Conservation (phyloP, 2,113 vertebrate genomes). For the Neopipo cinnamomea region DNA sequence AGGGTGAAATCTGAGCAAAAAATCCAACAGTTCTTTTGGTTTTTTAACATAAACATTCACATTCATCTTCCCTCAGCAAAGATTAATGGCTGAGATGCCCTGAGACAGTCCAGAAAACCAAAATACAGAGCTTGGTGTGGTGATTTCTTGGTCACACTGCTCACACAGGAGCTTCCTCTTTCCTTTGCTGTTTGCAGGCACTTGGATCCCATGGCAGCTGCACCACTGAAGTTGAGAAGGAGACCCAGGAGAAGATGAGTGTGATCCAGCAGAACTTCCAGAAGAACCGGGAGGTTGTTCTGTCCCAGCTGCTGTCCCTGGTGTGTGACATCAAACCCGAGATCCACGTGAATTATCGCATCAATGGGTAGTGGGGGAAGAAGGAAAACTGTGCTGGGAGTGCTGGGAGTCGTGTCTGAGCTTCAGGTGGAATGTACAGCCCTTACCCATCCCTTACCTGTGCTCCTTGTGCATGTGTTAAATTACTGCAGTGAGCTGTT, state of each 20-base stretch:
- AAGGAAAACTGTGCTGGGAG: neutral
- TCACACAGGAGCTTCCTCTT: neutral
- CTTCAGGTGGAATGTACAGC: slow-evolving; percentile 26
- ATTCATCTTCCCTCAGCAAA: neutral
- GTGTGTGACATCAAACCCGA: slow-evolving; percentile 93
- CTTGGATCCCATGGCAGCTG: slow-evolving; percentile 94
- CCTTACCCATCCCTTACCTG: neutral
- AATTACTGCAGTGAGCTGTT: slow-evolving; percentile 59
- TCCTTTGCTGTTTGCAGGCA: slow-evolving; percentile 69
- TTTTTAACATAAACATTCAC: neutral
- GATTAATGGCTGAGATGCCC: neutral
- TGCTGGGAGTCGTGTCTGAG: neutral
- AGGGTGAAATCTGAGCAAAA: neutral
- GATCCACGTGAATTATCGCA: slow-evolving; percentile 92
- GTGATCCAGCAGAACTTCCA: slow-evolving; percentile 86
- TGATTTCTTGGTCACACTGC: neutral
- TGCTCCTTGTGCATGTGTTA: slow-evolving; percentile 44
- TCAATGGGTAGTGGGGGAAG: slow-evolving; percentile 78
- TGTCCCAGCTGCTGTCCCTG: slow-evolving; percentile 83
- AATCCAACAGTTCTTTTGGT: neutral
- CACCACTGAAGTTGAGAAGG: slow-evolving; percentile 91
- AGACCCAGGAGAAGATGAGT: slow-evolving; percentile 86
- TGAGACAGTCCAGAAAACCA: neutral
- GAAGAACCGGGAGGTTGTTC: slow-evolving; percentile 84
- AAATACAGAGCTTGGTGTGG: neutral